phyloP scores from a whole-genome alignment of 2,797 vertebrate genomes.

The Danionella dracula region DNA sequence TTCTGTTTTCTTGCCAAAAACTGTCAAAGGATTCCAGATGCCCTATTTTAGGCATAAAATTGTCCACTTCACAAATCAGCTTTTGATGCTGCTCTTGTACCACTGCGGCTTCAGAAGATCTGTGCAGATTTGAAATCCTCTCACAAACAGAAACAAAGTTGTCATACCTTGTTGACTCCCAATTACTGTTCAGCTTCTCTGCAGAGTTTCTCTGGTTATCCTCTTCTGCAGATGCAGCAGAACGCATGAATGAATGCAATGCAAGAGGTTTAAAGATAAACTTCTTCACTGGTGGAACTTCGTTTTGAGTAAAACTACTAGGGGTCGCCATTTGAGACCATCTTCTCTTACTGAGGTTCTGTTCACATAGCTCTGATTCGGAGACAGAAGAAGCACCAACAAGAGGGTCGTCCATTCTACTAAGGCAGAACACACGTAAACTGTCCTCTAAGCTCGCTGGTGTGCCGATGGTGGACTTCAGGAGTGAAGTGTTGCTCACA shows the following conservation, averaged over 20 bases:
- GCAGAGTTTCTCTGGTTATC: not conserved
- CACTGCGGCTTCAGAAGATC: too few species aligned
- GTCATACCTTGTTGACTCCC: not conserved
- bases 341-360: slow-evolving; percentile 11
- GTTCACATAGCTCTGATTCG: slow-evolving; percentile 4
- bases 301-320: not conserved
- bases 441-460: not conserved
- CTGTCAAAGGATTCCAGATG: too few species aligned
- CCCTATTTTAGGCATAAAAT: too few species aligned
- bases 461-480: not conserved
- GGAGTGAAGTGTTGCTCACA: not conserved
- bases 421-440: not conserved
- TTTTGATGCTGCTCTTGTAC: not conserved
- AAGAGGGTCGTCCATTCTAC: not conserved
- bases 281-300: not conserved
- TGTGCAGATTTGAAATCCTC: not conserved
- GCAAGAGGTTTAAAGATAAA: not conserved
- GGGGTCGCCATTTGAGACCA: not conserved
- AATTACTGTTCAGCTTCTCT: not conserved
- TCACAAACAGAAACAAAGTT: not conserved
- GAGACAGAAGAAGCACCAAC: not conserved
- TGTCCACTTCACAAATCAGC: too few species aligned
- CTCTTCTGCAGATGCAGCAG: not conserved
- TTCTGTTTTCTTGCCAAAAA: not conserved
- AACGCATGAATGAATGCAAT: not conserved